Percentiles rank a stretch among this genome's conserved stretches.
These are phyloP conservation scores for Caenorhabditis uteleia DNA, from an alignment of 2,888 invertebrate genomes.

Conservation along the genomic window DNA sequence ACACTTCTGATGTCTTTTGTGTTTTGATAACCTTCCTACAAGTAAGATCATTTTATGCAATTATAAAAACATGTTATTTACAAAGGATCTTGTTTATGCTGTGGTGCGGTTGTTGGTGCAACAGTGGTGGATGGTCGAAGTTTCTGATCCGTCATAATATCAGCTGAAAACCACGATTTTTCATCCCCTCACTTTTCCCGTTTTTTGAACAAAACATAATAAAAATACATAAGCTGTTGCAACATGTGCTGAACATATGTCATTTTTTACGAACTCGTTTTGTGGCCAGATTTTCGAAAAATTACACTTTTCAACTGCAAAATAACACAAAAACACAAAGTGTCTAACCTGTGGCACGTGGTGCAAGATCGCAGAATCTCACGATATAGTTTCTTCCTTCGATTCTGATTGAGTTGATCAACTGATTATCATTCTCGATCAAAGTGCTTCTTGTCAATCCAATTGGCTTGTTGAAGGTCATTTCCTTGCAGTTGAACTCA, in stretches of 20 bases:
- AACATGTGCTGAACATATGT: slow-evolving; percentile 33
- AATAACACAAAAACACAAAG: slow-evolving; percentile 6
- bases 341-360: slow-evolving; percentile 62
- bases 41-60: background rate
- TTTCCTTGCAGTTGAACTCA: slow-evolving; percentile 62
- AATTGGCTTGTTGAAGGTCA: slow-evolving; percentile 62
- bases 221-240: slow-evolving; percentile 7
- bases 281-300: slow-evolving; percentile 5
- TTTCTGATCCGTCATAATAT: slow-evolving; percentile 31
- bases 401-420: slow-evolving; percentile 64
- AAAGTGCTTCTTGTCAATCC: slow-evolving; percentile 60
- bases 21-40: slow-evolving; percentile 30
- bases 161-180: slow-evolving; percentile 15
- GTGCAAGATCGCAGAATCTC: slow-evolving; percentile 66
- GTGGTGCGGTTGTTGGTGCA: slow-evolving; percentile 15
- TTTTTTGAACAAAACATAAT: background rate
- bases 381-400: slow-evolving; percentile 57
- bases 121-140: slow-evolving; percentile 16
- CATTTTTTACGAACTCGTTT: slow-evolving; percentile 24
- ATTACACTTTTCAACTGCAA: slow-evolving; percentile 23
- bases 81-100: slow-evolving; percentile 27
- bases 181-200: too few relatives aligned
- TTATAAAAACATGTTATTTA: slow-evolving; percentile 5
- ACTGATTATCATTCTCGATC: slow-evolving; percentile 63
- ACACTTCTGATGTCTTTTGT: slow-evolving; percentile 15